phyloP scores from a whole-genome alignment of 1,140 invertebrate species.

The Euschistus heros region DNA sequence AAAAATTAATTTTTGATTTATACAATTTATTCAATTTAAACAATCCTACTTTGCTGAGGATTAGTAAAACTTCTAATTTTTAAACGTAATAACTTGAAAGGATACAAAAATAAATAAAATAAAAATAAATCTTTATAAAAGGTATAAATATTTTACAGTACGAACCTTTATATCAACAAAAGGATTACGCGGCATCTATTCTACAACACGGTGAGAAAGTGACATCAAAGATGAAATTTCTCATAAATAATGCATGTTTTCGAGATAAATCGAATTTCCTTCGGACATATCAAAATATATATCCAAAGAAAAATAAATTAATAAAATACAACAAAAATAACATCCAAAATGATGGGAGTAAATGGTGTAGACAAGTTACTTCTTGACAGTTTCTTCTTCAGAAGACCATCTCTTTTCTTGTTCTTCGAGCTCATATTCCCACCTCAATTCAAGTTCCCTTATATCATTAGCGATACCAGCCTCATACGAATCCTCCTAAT shows the following conservation, averaged over 20 bases:
- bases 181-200: not conserved
- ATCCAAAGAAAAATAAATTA: not conserved
- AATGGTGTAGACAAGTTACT: slow-evolving; percentile 17
- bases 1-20: too few species aligned
- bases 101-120: slow-evolving; percentile 14
- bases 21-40: too few species aligned
- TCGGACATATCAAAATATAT: slow-evolving; percentile 8
- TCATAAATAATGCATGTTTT: not conserved
- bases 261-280: not conserved
- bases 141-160: slow-evolving; percentile 7
- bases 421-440: slow-evolving; percentile 54
- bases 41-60: too few species aligned
- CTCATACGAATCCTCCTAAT: slow-evolving; percentile 53
- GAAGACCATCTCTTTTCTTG: slow-evolving; percentile 53
- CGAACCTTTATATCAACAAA: slow-evolving; percentile 13
- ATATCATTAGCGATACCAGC: slow-evolving; percentile 56
- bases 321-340: slow-evolving; percentile 2
- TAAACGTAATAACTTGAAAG: too few species aligned
- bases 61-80: too few species aligned
- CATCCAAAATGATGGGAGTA: not conserved
- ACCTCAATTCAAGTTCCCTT: slow-evolving; percentile 50
- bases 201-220: not conserved
- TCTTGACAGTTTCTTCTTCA: slow-evolving; percentile 41
- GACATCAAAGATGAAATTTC: not conserved
- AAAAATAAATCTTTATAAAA: slow-evolving; percentile 14